phyloP scores from a whole-genome alignment of 92 coral and sea anemone genomes.

The Metridium senile region DNA sequence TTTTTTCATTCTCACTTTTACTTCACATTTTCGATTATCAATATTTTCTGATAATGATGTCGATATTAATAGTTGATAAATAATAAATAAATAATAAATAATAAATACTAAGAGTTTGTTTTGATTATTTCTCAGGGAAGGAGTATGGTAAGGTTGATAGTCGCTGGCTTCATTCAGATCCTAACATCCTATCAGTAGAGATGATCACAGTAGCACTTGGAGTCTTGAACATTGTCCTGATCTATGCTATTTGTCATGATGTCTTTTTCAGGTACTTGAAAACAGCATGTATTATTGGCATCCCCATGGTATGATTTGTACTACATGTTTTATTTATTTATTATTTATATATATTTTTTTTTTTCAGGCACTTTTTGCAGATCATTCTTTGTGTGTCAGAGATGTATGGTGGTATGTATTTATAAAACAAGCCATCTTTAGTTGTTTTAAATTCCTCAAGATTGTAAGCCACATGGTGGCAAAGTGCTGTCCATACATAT shows the following conservation, averaged over 20 bases:
- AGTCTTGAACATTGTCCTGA: slow-evolving; percentile 47
- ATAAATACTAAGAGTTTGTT: neutral
- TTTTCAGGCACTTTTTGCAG: slow-evolving; percentile 68
- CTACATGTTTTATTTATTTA: neutral
- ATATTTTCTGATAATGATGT: no score
- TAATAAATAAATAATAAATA: no score
- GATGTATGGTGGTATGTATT: slow-evolving; percentile 72
- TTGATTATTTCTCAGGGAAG: slow-evolving; percentile 47
- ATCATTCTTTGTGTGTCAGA: slow-evolving; percentile 63
- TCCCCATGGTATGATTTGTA: neutral
- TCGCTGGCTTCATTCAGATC: slow-evolving; percentile 74
- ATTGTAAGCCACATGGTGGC: no score
- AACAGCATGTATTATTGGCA: neutral
- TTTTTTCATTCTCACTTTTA: no score
- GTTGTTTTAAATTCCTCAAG: neutral
- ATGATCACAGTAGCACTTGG: slow-evolving; percentile 66
- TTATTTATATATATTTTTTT: neutral
- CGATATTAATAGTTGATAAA: no score
- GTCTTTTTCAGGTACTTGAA: slow-evolving; percentile 52
- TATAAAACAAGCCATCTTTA: neutral
- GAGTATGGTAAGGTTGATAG: slow-evolving; percentile 77
- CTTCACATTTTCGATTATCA: no score
- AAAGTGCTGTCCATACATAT: no score
- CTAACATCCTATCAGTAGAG: slow-evolving; percentile 67
- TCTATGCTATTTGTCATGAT: slow-evolving; percentile 61